Evolutionary conservation across 1,140 invertebrate genomes (phyloP).

Genomic region (Caenorhabditis brenneri): DNA sequence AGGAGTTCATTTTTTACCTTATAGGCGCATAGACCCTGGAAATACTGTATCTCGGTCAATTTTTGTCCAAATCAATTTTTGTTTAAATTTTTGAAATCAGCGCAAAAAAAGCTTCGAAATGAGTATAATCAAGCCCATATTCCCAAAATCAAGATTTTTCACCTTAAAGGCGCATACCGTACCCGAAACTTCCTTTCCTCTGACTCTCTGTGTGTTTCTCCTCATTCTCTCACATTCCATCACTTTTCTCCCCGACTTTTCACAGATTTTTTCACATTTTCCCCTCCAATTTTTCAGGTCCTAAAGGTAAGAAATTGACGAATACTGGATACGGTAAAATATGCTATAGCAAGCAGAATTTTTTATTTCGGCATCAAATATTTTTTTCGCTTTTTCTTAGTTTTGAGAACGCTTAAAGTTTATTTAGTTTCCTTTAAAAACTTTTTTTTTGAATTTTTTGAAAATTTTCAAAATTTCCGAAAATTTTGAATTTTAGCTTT

Average conservation of each 20-base stretch:
- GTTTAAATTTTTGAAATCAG: too few relatives aligned
- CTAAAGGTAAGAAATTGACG: conserved; percentile 50
- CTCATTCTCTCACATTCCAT: not conserved
- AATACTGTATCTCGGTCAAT: too few relatives aligned
- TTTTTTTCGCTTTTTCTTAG: not conserved
- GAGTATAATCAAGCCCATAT: too few relatives aligned
- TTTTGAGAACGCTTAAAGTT: not conserved
- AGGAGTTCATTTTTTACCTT: too few relatives aligned
- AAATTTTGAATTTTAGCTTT: not conserved
- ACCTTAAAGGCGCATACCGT: too few relatives aligned
- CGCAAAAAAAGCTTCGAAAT: too few relatives aligned
- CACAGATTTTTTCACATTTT: too few relatives aligned
- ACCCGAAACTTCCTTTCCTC: too few relatives aligned
- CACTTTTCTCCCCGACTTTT: not conserved
- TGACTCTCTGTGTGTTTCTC: too few relatives aligned
- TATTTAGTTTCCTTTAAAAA: not conserved
- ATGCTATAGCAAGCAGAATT: not conserved
- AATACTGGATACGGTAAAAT: not conserved
- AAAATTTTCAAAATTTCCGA: not conserved
- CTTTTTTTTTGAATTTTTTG: not conserved
- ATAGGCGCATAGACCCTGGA: too few relatives aligned
- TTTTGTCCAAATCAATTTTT: too few relatives aligned
- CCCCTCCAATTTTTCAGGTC: conserved; percentile 51
- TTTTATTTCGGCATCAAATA: not conserved
- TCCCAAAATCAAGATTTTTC: too few relatives aligned